Evolutionary conservation across 2,113 vertebrate genomes (phyloP).

Genomic region (Columba livia): DNA sequence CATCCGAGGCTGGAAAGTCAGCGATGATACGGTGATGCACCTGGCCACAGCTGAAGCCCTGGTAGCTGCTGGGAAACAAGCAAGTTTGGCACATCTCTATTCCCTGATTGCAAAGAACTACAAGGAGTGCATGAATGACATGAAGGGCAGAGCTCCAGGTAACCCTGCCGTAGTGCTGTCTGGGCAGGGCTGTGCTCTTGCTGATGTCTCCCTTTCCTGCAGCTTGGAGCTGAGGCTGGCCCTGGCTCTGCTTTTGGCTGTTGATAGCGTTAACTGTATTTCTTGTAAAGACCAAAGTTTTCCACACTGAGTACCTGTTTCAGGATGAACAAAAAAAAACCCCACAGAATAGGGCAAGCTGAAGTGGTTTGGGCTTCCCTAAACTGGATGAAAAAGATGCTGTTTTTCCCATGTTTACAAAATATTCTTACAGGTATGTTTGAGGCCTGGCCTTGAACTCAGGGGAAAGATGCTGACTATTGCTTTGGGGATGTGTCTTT

Average conservation of each 20-base stretch:
- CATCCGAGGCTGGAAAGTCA: slow-evolving; percentile 72
- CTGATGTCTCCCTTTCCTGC: background rate
- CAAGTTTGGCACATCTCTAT: slow-evolving; percentile 56
- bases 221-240: background rate
- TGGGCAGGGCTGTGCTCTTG: accelerated
- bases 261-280: background rate
- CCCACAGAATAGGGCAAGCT: background rate
- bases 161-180: background rate
- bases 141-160: slow-evolving; percentile 82
- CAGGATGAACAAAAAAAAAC: background rate
- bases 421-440: background rate
- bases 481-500: background rate
- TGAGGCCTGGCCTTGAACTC: background rate
- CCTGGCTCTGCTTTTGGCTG: background rate
- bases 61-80: slow-evolving; percentile 45
- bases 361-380: background rate
- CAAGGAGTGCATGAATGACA: slow-evolving; percentile 81
- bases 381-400: background rate
- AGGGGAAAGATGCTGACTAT: background rate
- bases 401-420: background rate
- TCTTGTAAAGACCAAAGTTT: background rate
- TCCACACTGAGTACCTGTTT: background rate
- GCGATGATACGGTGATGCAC: slow-evolving; percentile 87
- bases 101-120: slow-evolving; percentile 78
- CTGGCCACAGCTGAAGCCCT: slow-evolving; percentile 84